phyloP scores from a whole-genome alignment of 2,797 vertebrate genomes.

The Steatocranus sp. region DNA sequence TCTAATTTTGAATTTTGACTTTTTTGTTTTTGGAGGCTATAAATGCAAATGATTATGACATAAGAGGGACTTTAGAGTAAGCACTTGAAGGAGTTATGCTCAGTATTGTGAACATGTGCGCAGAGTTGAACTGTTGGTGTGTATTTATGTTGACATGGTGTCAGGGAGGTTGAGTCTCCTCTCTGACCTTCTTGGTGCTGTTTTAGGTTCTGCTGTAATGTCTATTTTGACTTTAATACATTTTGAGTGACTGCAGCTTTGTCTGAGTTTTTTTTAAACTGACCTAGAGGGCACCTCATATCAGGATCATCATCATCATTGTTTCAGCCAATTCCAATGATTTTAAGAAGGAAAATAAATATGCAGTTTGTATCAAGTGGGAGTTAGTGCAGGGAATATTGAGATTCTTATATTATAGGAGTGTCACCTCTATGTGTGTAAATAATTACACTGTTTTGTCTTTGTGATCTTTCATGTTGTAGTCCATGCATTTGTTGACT shows the following conservation, averaged over 20 bases:
- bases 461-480: not conserved
- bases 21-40: not conserved
- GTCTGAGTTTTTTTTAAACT: not conserved
- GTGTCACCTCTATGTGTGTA: not conserved
- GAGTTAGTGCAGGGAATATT: not conserved
- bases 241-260: not conserved
- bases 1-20: not conserved
- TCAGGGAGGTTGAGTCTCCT: not conserved
- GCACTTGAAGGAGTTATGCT: not conserved
- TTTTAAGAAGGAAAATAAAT: not conserved
- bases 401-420: not conserved
- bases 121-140: not conserved
- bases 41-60: not conserved
- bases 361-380: not conserved
- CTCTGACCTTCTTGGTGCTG: not conserved
- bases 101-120: not conserved
- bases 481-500: not conserved
- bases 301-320: not conserved
- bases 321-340: not conserved
- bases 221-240: not conserved
- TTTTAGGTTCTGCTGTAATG: not conserved
- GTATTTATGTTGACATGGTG: not conserved
- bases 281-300: not conserved
- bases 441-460: not conserved
- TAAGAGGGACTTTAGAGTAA: not conserved